These are phyloP conservation scores for Gisinianus flammeolus DNA, from an alignment of 2,888 invertebrate genomes.

Conservation along the genomic window DNA sequence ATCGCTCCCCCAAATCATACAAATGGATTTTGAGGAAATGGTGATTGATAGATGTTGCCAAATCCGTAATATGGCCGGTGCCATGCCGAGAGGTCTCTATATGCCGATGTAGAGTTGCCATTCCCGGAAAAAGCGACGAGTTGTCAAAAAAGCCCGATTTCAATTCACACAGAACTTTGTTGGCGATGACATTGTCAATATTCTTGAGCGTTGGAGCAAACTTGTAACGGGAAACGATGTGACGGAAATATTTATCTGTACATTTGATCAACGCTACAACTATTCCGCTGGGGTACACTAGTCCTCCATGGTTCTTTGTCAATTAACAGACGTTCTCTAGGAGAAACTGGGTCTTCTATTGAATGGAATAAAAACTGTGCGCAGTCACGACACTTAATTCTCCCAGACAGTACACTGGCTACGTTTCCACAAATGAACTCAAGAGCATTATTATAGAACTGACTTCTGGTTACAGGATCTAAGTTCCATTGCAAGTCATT, in stretches of 20 bases:
- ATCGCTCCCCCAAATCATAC: background rate
- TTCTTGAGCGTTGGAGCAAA: background rate
- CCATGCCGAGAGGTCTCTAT: background rate
- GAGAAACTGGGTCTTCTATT: background rate
- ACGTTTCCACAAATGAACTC: background rate
- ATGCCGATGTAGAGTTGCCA: background rate
- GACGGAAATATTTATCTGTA: background rate
- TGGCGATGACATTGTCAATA: background rate
- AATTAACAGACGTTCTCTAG: background rate
- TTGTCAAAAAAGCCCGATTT: background rate
- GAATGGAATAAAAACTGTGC: background rate
- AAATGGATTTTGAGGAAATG: background rate
- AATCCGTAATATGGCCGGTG: background rate
- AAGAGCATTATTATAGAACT: background rate
- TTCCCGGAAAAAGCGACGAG: background rate
- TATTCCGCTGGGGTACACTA: background rate
- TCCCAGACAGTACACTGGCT: background rate
- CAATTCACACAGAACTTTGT: background rate
- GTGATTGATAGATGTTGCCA: background rate
- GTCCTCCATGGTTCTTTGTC: background rate
- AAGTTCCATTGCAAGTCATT: background rate
- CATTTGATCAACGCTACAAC: background rate
- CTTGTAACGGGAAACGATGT: background rate
- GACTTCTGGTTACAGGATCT: background rate
- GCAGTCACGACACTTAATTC: background rate